These are phyloP conservation scores for Agrotis segetum DNA, from an alignment of 2,888 invertebrate genomes.

Conservation along the genomic window DNA sequence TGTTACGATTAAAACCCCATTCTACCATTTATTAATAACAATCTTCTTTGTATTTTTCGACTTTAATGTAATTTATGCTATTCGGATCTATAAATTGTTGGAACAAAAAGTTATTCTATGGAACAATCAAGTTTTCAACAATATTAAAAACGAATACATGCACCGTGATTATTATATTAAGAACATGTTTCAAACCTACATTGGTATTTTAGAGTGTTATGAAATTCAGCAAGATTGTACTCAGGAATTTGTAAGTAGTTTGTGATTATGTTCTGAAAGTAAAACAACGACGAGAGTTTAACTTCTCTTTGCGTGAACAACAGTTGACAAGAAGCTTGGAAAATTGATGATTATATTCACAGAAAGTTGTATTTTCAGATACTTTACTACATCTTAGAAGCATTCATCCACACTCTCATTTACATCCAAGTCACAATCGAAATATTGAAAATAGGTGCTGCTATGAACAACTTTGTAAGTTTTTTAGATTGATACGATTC, in stretches of 20 bases:
- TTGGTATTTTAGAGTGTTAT: constrained; percentile 19
- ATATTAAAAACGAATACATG: background rate
- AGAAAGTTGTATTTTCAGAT: background rate
- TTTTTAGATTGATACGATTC: no score
- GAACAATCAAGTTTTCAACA: background rate
- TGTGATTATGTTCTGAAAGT: no score
- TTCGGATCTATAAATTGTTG: no score
- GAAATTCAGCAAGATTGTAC: constrained; percentile 1
- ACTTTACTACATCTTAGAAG: constrained; percentile 13
- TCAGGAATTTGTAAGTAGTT: constrained; percentile 14
- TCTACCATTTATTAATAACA: no score
- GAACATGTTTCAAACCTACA: constrained; percentile 10
- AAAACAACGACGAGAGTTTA: no score
- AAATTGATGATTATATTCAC: background rate
- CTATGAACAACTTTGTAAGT: constrained; percentile 10
- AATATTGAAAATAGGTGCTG: constrained; percentile 18
- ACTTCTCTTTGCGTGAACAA: no score
- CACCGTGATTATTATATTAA: background rate
- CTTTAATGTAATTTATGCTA: constrained; percentile 19
- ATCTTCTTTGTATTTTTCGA: constrained; percentile 22
- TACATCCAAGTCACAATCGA: constrained; percentile 29
- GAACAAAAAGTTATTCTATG: no score
- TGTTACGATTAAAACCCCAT: no score
- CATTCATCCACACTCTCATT: constrained; percentile 16
- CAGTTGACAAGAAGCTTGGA: no score